Conservation (phyloP, 1,140 invertebrate species). For the Macrobrachium rosenbergii region DNA sequence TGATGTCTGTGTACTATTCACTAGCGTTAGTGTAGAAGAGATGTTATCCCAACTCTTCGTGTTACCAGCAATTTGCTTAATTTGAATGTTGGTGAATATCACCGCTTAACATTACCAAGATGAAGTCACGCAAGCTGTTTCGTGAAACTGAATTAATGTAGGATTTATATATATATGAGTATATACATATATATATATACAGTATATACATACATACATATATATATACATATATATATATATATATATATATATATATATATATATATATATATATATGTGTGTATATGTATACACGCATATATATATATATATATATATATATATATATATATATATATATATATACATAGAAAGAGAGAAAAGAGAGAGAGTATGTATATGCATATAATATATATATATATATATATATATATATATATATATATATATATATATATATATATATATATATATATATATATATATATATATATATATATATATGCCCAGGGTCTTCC, state of each 20-base stretch:
- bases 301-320: slow-evolving; percentile 44
- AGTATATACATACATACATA: slow-evolving; percentile 31
- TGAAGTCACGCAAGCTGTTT: neutral
- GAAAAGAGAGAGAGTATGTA: too few species aligned
- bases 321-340: slow-evolving; percentile 34
- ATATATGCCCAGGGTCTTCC: too few species aligned
- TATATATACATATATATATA: slow-evolving; percentile 42
- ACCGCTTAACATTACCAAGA: neutral
- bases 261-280: slow-evolving; percentile 37
- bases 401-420: neutral
- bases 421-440: neutral
- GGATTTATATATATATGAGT: slow-evolving; percentile 18
- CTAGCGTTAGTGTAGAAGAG: too few species aligned
- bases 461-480: neutral
- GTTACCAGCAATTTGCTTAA: too few species aligned
- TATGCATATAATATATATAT: neutral
- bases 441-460: neutral
- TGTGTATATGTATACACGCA: slow-evolving; percentile 27
- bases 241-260: slow-evolving; percentile 29
- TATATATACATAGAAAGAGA: slow-evolving; percentile 1
- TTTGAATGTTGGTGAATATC: too few species aligned
- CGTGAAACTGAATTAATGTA: neutral
- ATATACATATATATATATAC: slow-evolving; percentile 35
- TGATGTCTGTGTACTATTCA: too few species aligned
- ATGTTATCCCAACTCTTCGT: too few species aligned